phyloP scores from a whole-genome alignment of 2,888 invertebrate species.

The Microdon myrmicae region DNA sequence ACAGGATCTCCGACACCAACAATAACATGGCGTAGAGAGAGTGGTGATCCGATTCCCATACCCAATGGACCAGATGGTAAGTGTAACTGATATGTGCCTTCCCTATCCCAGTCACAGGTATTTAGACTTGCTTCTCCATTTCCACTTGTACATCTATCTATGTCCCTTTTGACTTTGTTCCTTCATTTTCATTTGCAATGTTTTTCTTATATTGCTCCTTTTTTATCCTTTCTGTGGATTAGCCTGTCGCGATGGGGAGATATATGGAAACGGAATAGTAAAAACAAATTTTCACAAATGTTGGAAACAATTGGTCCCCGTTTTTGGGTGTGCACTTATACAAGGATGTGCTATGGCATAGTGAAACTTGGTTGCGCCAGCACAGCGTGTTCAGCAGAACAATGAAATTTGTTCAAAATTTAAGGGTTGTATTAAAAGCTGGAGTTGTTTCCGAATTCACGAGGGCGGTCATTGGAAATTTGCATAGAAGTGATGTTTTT shows the following conservation, averaged over 20 bases:
- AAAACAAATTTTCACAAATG: slow-evolving; percentile 47
- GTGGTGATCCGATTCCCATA: slow-evolving; percentile 78
- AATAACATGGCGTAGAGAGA: slow-evolving; percentile 88
- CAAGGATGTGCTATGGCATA: slow-evolving; percentile 13
- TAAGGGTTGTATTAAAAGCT: slow-evolving; percentile 2
- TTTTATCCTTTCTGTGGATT: neutral
- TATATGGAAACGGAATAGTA: too few species aligned
- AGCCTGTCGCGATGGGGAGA: too few species aligned
- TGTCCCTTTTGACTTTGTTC: slow-evolving; percentile 2
- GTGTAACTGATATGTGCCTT: slow-evolving; percentile 32
- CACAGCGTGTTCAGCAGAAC: slow-evolving; percentile 33
- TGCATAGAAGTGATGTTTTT: slow-evolving; percentile 15
- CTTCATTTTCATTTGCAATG: neutral
- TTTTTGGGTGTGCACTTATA: slow-evolving; percentile 26
- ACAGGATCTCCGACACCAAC: slow-evolving; percentile 88
- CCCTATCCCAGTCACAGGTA: neutral
- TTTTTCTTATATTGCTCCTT: neutral
- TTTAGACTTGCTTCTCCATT: slow-evolving; percentile 5
- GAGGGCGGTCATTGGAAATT: slow-evolving; percentile 15
- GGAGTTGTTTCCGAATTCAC: neutral
- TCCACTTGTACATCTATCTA: neutral
- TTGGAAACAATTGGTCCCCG: slow-evolving; percentile 44
- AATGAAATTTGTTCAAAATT: slow-evolving; percentile 42
- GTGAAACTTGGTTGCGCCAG: slow-evolving; percentile 13
- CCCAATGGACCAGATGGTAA: slow-evolving; percentile 77